These are phyloP conservation scores for Barbus barbus DNA, from an alignment of 2,113 vertebrate genomes.

Conservation along the genomic window DNA sequence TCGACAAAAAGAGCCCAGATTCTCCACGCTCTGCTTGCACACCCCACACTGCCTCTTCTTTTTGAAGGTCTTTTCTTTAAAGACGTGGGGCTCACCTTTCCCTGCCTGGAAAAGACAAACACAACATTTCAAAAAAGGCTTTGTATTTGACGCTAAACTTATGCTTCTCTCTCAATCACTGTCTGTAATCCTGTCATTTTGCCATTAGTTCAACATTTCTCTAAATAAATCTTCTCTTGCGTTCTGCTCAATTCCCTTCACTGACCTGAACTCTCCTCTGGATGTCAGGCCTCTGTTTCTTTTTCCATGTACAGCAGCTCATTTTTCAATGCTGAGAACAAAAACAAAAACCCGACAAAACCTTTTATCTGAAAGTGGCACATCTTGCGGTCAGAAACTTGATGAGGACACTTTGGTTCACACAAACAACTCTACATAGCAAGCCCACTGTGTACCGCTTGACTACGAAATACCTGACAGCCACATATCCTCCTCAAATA, in stretches of 20 bases:
- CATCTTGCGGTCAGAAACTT: conserved; percentile 30
- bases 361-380: conserved; percentile 44
- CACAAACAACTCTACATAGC: neutral
- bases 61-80: conserved; percentile 90
- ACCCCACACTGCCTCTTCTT: conserved; percentile 86
- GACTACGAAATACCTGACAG: neutral
- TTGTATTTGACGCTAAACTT: neutral
- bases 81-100: conserved; percentile 84
- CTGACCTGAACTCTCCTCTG: conserved; percentile 32
- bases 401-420: neutral
- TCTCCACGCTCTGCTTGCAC: conserved; percentile 83
- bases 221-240: neutral
- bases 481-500: neutral
- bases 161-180: neutral
- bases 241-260: neutral
- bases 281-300: conserved; percentile 12
- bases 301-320: conserved; percentile 38
- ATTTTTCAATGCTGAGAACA: conserved; percentile 35
- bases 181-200: neutral
- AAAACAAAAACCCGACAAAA: conserved; percentile 45
- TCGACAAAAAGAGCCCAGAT: conserved; percentile 84
- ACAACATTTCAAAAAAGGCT: neutral
- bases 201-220: neutral
- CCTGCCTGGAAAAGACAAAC: conserved; percentile 72
- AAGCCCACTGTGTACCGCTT: neutral